phyloP scores from a whole-genome alignment of 2,797 vertebrate species.

The Vipera ursinii region DNA sequence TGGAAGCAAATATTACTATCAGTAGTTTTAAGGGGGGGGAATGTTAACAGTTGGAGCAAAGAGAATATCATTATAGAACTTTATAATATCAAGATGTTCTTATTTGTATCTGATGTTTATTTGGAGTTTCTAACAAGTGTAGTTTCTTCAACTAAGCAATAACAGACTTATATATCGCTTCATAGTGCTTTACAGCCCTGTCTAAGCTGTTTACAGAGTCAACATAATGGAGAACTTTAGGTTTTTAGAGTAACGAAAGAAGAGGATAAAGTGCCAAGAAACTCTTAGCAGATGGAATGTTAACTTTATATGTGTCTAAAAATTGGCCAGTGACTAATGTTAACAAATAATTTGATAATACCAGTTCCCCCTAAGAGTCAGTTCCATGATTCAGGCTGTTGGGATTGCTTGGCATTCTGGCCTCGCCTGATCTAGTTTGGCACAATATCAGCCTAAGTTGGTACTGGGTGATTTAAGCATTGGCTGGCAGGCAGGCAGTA shows the following conservation, averaged over 20 bases:
- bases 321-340: neutral
- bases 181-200: neutral
- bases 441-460: neutral
- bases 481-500: neutral
- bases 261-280: neutral
- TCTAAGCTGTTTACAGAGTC: neutral
- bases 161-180: neutral
- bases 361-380: neutral
- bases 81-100: neutral
- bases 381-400: neutral
- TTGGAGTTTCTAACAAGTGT: neutral
- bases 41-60: neutral
- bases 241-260: neutral
- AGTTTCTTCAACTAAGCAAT: neutral
- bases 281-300: too few relatives aligned
- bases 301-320: neutral
- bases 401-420: neutral
- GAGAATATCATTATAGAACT: neutral
- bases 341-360: neutral
- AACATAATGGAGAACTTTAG: neutral
- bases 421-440: neutral
- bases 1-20: neutral
- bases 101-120: neutral
- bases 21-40: neutral
- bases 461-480: slow-evolving; percentile 1